These are phyloP conservation scores for Telmatherina bonti DNA, from an alignment of 2,797 vertebrate species.

Conservation along the genomic window DNA sequence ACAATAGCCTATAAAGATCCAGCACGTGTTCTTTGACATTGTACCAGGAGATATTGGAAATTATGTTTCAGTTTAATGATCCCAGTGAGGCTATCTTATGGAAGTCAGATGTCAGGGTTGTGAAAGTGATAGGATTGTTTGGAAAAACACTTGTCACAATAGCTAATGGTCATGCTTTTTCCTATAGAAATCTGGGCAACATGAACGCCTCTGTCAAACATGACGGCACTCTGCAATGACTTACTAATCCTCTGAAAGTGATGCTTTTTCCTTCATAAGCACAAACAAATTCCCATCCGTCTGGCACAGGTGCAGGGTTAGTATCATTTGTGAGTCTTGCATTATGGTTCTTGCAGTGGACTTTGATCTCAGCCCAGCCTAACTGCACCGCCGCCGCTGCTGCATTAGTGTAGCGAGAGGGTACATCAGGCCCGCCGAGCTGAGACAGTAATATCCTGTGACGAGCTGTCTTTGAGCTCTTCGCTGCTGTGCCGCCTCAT, in stretches of 20 bases:
- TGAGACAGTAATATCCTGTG: conserved; percentile 56
- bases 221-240: neutral
- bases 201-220: neutral
- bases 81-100: neutral
- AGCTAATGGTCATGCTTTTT: neutral
- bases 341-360: conserved; percentile 9
- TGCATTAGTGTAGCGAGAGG: conserved; percentile 26
- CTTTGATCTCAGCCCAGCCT: conserved; percentile 12
- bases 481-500: conserved; percentile 22
- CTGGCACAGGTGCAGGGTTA: conserved; percentile 9
- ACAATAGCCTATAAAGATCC: neutral
- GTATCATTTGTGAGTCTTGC: neutral
- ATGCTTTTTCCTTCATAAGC: neutral
- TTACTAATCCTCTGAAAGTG: neutral
- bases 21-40: neutral
- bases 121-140: neutral
- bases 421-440: conserved; percentile 21
- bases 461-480: conserved; percentile 41
- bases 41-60: neutral
- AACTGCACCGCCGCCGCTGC: conserved; percentile 1
- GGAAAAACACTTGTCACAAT: neutral
- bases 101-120: neutral
- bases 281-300: neutral
- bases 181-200: neutral
- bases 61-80: conserved; percentile 17